Percentiles rank a stretch among this genome's conserved stretches.
Evolutionary conservation across 2,888 invertebrate genomes (phyloP).

Genomic region (Eupithecia centaureata): DNA sequence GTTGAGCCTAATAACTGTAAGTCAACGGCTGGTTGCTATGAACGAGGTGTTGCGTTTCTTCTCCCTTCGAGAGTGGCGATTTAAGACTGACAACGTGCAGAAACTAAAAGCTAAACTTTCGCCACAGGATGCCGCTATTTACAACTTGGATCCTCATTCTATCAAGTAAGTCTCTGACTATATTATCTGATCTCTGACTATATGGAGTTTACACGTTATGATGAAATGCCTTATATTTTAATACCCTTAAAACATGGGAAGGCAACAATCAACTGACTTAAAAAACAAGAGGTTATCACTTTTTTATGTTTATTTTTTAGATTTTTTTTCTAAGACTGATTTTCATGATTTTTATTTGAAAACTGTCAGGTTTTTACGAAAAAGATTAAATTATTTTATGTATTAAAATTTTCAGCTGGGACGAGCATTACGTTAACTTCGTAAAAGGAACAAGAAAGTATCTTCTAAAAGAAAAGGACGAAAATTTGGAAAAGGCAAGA

Average conservation of each 20-base stretch:
- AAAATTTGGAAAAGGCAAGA: constrained; percentile 82
- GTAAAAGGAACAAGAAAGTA: constrained; percentile 87
- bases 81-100: constrained; percentile 81
- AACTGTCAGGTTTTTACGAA: too few species aligned
- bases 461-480: constrained; percentile 86
- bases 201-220: neutral
- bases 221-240: neutral
- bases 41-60: constrained; percentile 87
- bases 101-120: constrained; percentile 71
- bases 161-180: constrained; percentile 74
- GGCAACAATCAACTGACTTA: too few species aligned
- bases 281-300: too few species aligned
- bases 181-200: too few species aligned
- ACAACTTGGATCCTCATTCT: constrained; percentile 66
- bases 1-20: constrained; percentile 86
- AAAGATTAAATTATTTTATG: neutral
- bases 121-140: constrained; percentile 70
- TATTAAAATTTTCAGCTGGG: constrained; percentile 79
- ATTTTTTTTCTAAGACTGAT: too few species aligned
- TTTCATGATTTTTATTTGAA: too few species aligned
- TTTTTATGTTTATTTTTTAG: too few species aligned
- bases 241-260: neutral
- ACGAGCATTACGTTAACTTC: constrained; percentile 85
- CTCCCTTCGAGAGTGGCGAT: constrained; percentile 87
- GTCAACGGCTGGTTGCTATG: constrained; percentile 85